Conservation (phyloP, 2,888 invertebrate genomes). For the Trichopoda pennipes region DNA sequence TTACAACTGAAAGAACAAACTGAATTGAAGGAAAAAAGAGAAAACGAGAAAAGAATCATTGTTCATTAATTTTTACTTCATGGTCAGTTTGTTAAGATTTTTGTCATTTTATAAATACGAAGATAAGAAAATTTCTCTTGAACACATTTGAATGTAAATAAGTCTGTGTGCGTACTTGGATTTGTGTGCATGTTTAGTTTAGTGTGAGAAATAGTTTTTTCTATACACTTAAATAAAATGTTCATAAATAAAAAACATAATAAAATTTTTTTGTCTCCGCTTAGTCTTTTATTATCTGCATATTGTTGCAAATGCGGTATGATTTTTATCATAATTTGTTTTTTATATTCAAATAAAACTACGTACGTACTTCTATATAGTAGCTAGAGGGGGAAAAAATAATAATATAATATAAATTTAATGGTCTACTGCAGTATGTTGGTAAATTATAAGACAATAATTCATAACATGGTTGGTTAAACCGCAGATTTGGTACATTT, state of each 20-base stretch:
- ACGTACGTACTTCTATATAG: background rate
- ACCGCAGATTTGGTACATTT: conserved; percentile 42
- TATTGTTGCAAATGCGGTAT: conserved; percentile 61
- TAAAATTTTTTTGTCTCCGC: conserved; percentile 25
- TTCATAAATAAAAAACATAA: conserved; percentile 7
- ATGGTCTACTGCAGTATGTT: conserved; percentile 59
- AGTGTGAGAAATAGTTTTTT: background rate
- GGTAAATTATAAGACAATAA: conserved; percentile 54
- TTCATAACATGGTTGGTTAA: conserved; percentile 54
- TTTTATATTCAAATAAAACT: conserved; percentile 49
- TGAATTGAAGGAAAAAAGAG: background rate
- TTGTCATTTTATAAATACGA: conserved; percentile 35
- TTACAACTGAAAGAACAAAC: background rate
- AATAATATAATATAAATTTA: conserved; percentile 47
- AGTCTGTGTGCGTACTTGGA: background rate
- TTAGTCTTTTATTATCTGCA: conserved; percentile 59
- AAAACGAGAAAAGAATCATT: conserved; percentile 21
- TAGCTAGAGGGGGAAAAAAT: conserved; percentile 7
- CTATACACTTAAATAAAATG: conserved; percentile 12
- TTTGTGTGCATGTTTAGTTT: background rate
- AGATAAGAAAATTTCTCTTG: conserved; percentile 55
- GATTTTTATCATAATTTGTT: conserved; percentile 67
- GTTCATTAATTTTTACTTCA: conserved; percentile 67
- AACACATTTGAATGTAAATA: background rate
- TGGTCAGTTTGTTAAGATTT: conserved; percentile 59